Evolutionary conservation across 2,113 vertebrate genomes (phyloP).

Genomic region (Psilopogon haemacephalus): DNA sequence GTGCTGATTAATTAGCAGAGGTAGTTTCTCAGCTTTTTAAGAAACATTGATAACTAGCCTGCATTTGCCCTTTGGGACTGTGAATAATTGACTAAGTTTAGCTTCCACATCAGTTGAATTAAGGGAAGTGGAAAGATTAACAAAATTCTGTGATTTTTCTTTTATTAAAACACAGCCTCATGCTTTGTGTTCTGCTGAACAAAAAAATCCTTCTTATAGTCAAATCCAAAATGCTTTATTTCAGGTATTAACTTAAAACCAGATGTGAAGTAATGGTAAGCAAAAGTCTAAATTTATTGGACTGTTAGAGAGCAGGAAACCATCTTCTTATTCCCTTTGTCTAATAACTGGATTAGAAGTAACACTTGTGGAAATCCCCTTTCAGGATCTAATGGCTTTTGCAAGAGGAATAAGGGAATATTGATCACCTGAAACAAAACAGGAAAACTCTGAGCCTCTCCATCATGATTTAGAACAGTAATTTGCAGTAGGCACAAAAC

Average conservation of each 20-base stretch:
- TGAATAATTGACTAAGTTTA: slow-evolving; percentile 16
- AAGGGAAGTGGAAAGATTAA: neutral
- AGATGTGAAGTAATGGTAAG: neutral
- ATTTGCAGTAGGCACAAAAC: neutral
- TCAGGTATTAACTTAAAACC: neutral
- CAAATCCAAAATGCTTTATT: neutral
- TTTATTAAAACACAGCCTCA: neutral
- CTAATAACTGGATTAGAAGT: neutral
- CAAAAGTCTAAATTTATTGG: neutral
- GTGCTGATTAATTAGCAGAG: slow-evolving; percentile 35
- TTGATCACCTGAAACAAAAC: neutral
- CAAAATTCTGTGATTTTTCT: neutral
- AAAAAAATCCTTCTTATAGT: neutral
- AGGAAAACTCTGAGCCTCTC: neutral
- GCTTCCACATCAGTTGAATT: neutral
- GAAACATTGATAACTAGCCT: slow-evolving; percentile 9
- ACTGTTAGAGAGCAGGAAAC: neutral
- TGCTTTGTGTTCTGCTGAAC: neutral
- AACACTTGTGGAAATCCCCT: neutral
- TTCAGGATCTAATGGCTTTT: neutral
- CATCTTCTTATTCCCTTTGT: neutral
- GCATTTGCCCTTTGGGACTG: neutral
- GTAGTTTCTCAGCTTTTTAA: slow-evolving; percentile 29
- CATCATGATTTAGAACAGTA: neutral
- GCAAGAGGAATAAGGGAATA: neutral